Base-by-base conservation (phyloP, 2,888 invertebrate species). In the Trichopoda pennipes region DNA sequence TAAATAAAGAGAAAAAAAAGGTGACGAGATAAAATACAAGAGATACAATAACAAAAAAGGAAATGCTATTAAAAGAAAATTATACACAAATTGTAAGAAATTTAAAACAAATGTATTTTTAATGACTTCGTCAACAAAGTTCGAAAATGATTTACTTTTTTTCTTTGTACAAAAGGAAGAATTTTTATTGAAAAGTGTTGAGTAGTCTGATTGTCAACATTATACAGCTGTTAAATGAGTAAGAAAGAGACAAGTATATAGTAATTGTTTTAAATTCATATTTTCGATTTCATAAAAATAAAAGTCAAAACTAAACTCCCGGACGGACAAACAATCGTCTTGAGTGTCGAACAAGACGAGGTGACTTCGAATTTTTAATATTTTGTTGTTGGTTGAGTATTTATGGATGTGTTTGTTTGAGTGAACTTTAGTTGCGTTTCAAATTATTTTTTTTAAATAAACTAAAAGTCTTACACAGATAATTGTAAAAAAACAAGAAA, bases 281-380 rank as follows among this genome's bases (percentile, higher is more conserved):
- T 81, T 66, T 81, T 82, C 75, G 66, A 61, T 72, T 75, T 56
- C 66, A 53, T 75, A 75, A 81, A 53, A 69, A 68, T 42, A 55
- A 56, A 63, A 58, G 35, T 66, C 58, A 35, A 68, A 72, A 70
- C 60, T 74, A 82, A 79, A 81, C 77, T 55, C 68, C 56, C 74
- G 77, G 81, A 81, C 77, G 69, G 77, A 81, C 81, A 74, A 58
- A 42, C 9, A 61, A 49, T 64, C 73, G 77, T 74, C 77, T 81
- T 81, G 38, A 28, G 21, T 79, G 70, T 76, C 53, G 70, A 66
- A 63, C 28, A 82, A 82, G 70, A 72, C 79, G 82, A 72, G 72
- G 82, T 68, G 44, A 76, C 72, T 82, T 82, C 78, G 82, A 79
- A 75, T 70, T 19, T 61, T 63, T 21, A n/a, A 44, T 61, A 4